phyloP scores from a whole-genome alignment of 1,140 invertebrate species.

The Conus ventricosus region DNA sequence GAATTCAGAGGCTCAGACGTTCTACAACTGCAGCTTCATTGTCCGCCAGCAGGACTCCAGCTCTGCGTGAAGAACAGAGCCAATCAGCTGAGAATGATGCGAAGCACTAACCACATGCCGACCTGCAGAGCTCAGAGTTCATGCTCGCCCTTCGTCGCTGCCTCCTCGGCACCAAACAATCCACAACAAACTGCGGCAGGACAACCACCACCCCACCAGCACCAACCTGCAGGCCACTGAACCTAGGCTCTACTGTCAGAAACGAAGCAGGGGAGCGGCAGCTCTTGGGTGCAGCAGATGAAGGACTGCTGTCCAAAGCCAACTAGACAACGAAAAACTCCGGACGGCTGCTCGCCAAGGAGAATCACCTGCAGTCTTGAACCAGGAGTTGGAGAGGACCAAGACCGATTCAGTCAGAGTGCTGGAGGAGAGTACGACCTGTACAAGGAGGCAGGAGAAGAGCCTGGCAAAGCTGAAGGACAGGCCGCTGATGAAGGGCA shows the following conservation, averaged over 20 bases:
- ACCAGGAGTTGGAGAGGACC: constrained; percentile 40
- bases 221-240: neutral
- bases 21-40: constrained; percentile 16
- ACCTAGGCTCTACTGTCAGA: constrained; percentile 10
- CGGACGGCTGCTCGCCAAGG: constrained; percentile 34
- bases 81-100: neutral
- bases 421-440: constrained; percentile 46
- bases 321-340: constrained; percentile 46
- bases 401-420: constrained; percentile 44
- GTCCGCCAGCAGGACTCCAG: constrained; percentile 25
- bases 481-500: constrained; percentile 24
- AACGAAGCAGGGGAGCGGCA: constrained; percentile 42
- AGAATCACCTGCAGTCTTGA: constrained; percentile 40
- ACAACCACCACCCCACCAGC: constrained; percentile 1
- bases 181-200: constrained; percentile 22
- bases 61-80: constrained; percentile 33
- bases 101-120: neutral
- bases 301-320: constrained; percentile 43
- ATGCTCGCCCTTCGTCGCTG: neutral
- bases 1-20: constrained; percentile 22
- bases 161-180: neutral
- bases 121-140: neutral
- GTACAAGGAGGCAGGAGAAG: constrained; percentile 45
- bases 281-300: constrained; percentile 45
- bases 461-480: constrained; percentile 27